Base-by-base conservation (phyloP, 92 coral and sea anemone genomes). In the Actinernus sp. region DNA sequence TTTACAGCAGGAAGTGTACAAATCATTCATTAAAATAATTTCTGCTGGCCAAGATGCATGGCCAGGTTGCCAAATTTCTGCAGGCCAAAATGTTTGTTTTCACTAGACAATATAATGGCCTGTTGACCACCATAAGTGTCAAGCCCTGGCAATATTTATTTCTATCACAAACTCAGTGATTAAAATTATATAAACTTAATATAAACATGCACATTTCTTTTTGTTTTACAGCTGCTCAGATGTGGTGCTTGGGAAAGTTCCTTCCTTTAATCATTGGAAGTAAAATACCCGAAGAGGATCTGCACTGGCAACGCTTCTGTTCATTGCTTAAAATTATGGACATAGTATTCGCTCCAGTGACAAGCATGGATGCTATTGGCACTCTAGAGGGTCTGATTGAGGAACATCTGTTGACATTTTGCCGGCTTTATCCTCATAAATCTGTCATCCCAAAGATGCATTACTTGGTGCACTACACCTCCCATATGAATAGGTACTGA, bases 371-470 rank as follows among this genome's bases (percentile, higher is more conserved):
- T 20, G 28, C 23, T 11, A 31, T 72, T 61, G 66, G 79, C 22
- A 16, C 51, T 25, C 73, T 79, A 8, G 73, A 79, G 33, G 80
- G 72, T 1, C 28, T 63, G 14, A 74, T 74, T 27, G 82, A 74
- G 13, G 82, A 74, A 16, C 45, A 69, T 39, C 63, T n/a, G 17
- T 40, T 10, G 24, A 16, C 14, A n/a, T 79, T 79, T 55, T 11
- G 21, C 1, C 29, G 55, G 2, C 38, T 68, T 17, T 69, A 79
- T 47, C 79, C 79, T 1, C 49, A 50, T 1, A 33, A 36, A 34
- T 69, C 86, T 1, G 73, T 79, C 3, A 59, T 79, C 2, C 86
- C 86, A 3, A 79, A 79, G 37, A 68, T 59, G 79, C 79, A 79
- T 31, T 79, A 68, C 48, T 24, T 79, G 52, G 72, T 79, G n/a